phyloP scores from a whole-genome alignment of 2,797 vertebrate genomes.

The Hemitrygon akajei region DNA sequence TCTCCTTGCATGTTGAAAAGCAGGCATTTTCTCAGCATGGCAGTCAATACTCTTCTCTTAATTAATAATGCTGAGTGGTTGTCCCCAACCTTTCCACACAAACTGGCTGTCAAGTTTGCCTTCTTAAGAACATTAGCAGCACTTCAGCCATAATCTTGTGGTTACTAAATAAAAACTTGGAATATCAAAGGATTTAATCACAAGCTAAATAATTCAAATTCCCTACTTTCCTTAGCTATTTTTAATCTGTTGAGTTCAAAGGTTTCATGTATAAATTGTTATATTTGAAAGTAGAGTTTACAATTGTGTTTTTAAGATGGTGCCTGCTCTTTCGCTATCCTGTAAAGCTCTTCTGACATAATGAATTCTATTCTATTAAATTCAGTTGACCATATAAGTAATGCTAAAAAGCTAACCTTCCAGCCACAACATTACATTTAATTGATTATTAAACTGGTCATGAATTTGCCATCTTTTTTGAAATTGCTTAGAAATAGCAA shows the following conservation, averaged over 20 bases:
- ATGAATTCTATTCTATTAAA: slow-evolving; percentile 19
- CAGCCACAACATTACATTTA: neutral
- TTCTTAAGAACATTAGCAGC: neutral
- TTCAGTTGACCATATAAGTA: neutral
- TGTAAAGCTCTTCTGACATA: neutral
- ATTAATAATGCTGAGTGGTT: neutral
- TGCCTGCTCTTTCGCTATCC: neutral
- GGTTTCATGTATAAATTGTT: neutral
- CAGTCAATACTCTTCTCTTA: neutral
- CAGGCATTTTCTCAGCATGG: neutral
- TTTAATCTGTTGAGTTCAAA: neutral
- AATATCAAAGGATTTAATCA: neutral
- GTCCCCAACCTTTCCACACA: neutral
- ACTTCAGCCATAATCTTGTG: neutral
- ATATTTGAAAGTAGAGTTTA: no score
- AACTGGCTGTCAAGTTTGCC: neutral
- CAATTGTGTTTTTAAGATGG: neutral
- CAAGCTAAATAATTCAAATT: neutral
- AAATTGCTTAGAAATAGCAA: neutral
- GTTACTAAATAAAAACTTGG: neutral
- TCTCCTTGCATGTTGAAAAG: neutral
- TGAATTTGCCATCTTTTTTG: neutral
- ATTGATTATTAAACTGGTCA: neutral
- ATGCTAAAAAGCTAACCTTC: slow-evolving; percentile 2
- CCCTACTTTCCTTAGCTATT: neutral